Base-by-base conservation (phyloP, 2,797 vertebrate species). In the Phataginus tricuspis region DNA sequence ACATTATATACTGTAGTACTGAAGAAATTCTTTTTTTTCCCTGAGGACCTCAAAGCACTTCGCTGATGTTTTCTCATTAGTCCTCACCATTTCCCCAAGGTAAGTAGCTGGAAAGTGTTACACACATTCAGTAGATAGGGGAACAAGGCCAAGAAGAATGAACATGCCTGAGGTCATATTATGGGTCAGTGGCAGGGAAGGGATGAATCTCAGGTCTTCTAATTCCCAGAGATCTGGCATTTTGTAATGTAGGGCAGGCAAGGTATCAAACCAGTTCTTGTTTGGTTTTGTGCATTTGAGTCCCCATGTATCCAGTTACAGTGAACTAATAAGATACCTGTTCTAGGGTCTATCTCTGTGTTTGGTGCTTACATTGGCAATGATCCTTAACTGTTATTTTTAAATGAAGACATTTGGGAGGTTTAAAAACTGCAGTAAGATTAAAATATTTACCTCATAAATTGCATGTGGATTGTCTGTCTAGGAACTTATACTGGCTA, bases 131-230 rank as follows among this genome's bases (percentile, higher is more conserved):
- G 42, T 27, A 72, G 37, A 42, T 39, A 8, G 27, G 57, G 93
- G 92, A 96, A 97, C 66, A 69, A 95, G 49, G 96, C 96, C 97
- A 97, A 96, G 92, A 97, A 90, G 95, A 95, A 94, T 93, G 79
- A 93, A 90, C 89, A 96, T 68, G 94, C 72, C 96, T 91, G 95
- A 96, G 94, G 97, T 92, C 95, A 96, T 16, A 2, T 5, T 71
- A 64, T 90, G 93, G 37, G 55, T 96, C 95, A 97, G 86, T 45
- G 25, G 51, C 69, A 82, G 63, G 59, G 55, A 37, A 95, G 78
- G 63, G 91, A 85, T 95, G 91, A 90, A 86, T 64, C 79, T 85
- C 83, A 66, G 69, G 66, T 95, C 92, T 97, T 95, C 92, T 66
- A 39, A 92, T 96, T 97, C 96, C 84, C 93, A 97, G 89, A 84